A percentile compares a stretch with the other conserved stretches of the same genome.
These are phyloP conservation scores for Leptosomus discolor DNA, from an alignment of 2,113 vertebrate genomes.

Conservation along the genomic window DNA sequence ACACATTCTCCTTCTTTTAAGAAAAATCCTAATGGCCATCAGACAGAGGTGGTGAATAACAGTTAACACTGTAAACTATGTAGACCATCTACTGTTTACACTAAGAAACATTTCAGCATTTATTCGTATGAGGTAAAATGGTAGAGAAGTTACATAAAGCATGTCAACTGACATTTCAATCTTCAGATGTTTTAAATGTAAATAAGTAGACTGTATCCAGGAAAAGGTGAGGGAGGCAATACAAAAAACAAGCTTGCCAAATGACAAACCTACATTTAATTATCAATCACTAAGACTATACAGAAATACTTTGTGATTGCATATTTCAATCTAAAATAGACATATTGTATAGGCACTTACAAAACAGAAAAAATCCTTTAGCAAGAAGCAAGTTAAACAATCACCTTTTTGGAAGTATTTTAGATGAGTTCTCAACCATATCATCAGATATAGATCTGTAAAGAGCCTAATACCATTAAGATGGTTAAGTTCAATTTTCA, in stretches of 20 bases:
- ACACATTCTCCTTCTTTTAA: neutral
- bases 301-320: neutral
- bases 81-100: neutral
- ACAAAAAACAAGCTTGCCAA: neutral
- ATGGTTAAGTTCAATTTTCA: neutral
- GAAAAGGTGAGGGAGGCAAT: neutral
- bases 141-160: neutral
- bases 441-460: neutral
- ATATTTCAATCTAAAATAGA: neutral
- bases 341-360: neutral
- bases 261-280: neutral
- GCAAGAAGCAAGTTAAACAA: neutral
- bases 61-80: neutral
- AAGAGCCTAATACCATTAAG: neutral
- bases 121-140: neutral
- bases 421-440: neutral
- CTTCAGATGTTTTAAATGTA: neutral
- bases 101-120: neutral
- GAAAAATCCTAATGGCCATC: neutral
- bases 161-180: rapidly evolving
- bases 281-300: neutral
- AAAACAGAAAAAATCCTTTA: neutral
- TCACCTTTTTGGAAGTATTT: neutral
- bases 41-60: neutral
- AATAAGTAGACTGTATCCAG: neutral